These are phyloP conservation scores for Drosophila pallidifrons DNA, from an alignment of 1,140 invertebrate genomes.

Conservation along the genomic window DNA sequence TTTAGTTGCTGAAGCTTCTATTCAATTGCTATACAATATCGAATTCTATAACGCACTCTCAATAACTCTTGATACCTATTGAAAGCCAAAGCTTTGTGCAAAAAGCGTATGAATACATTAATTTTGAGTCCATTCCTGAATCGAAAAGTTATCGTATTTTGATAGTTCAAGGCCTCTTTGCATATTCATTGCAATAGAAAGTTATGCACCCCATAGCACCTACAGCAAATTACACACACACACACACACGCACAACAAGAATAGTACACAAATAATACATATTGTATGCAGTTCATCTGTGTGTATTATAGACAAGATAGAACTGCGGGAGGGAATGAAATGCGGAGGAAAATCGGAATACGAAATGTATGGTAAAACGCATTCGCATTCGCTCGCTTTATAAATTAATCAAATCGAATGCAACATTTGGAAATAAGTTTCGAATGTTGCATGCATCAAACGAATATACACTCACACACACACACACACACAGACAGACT, in stretches of 20 bases:
- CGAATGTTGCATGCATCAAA: slow-evolving; percentile 45
- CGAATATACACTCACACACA: slow-evolving; percentile 2
- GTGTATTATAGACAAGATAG: slow-evolving; percentile 11
- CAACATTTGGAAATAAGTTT: slow-evolving; percentile 70
- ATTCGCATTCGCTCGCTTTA: slow-evolving; percentile 51
- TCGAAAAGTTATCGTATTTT: slow-evolving; percentile 24
- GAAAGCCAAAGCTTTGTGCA: slow-evolving; percentile 13
- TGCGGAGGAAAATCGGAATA: not conserved
- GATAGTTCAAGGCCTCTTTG: slow-evolving; percentile 29
- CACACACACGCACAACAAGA: slow-evolving; percentile 7
- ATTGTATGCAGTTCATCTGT: slow-evolving; percentile 17
- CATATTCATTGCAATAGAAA: slow-evolving; percentile 37
- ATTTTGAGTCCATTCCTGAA: slow-evolving; percentile 2
- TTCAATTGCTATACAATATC: slow-evolving; percentile 3
- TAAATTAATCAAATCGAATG: slow-evolving; percentile 79
- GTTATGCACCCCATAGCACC: slow-evolving; percentile 68
- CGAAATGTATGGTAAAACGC: slow-evolving; percentile 24
- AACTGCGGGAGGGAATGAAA: not conserved
- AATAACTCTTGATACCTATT: not conserved
- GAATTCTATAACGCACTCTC: not conserved
- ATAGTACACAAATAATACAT: slow-evolving; percentile 22
- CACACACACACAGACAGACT: slow-evolving; percentile 8
- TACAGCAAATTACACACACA: slow-evolving; percentile 68
- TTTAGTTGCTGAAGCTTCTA: not conserved
- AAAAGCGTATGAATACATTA: slow-evolving; percentile 4